Conservation (phyloP, 2,888 invertebrate species). For the Cataglyphis albicans region DNA sequence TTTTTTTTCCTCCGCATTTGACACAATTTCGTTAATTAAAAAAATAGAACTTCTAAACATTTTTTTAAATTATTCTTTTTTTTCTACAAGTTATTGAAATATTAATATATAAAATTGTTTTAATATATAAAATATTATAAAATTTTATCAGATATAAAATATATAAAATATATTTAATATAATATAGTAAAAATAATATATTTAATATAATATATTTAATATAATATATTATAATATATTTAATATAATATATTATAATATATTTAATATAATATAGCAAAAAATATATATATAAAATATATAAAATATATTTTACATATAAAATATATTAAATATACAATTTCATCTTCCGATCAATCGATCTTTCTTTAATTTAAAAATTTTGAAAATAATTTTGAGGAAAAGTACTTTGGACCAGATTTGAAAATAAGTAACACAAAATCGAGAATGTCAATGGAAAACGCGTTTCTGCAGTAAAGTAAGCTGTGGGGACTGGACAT, state of each 20-base stretch:
- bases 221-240: no score
- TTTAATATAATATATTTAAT: no score
- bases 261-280: no score
- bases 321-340: not conserved
- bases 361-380: not conserved
- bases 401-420: not conserved
- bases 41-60: not conserved
- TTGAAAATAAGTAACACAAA: slow-evolving; percentile 11
- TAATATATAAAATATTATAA: not conserved
- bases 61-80: not conserved
- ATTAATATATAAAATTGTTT: not conserved
- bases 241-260: no score
- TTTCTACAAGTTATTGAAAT: not conserved
- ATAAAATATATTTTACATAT: no score
- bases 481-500: slow-evolving; percentile 81
- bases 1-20: not conserved
- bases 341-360: not conserved
- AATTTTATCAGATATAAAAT: not conserved
- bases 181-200: no score
- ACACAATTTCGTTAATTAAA: not conserved
- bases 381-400: not conserved
- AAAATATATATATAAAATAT: no score
- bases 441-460: slow-evolving; percentile 31
- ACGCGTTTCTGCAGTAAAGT: slow-evolving; percentile 60
- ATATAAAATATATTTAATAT: no score